These are phyloP conservation scores for Drepana falcataria DNA, from an alignment of 2,888 invertebrate species.

Conservation along the genomic window DNA sequence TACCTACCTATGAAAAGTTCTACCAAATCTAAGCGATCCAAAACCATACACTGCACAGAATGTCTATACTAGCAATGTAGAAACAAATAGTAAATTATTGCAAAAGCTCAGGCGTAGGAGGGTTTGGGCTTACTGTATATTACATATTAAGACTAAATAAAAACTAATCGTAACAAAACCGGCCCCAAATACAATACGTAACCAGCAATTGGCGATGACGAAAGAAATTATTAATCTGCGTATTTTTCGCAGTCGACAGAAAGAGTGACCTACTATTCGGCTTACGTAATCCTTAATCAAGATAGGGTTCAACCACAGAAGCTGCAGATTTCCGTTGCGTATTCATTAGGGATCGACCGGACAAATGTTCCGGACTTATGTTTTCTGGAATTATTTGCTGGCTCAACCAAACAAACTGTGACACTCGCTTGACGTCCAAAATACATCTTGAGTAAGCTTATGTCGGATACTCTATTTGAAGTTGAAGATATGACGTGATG, in stretches of 20 bases:
- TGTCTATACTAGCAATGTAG: too few species aligned
- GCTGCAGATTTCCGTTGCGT: slow-evolving; percentile 40
- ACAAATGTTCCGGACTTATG: slow-evolving; percentile 55
- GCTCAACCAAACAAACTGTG: slow-evolving; percentile 49
- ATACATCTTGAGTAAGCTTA: slow-evolving; percentile 26
- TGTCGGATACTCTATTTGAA: neutral
- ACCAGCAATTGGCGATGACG: slow-evolving; percentile 14
- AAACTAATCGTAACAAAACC: too few species aligned
- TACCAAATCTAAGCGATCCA: too few species aligned
- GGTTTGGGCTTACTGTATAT: too few species aligned
- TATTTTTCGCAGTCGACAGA: slow-evolving; percentile 41
- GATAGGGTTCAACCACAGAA: slow-evolving; percentile 51
- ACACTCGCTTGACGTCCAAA: slow-evolving; percentile 28
- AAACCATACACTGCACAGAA: too few species aligned
- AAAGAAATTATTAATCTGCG: slow-evolving; percentile 46
- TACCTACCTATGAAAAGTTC: too few species aligned
- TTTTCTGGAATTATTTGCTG: slow-evolving; percentile 48
- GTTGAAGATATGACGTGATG: neutral
- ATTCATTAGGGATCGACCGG: slow-evolving; percentile 58
- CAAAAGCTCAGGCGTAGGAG: too few species aligned
- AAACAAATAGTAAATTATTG: too few species aligned
- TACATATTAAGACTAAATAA: too few species aligned
- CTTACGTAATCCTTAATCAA: slow-evolving; percentile 64
- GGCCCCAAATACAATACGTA: too few species aligned
- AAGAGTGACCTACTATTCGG: slow-evolving; percentile 42